Conservation (phyloP, 2,888 invertebrate genomes). For the Drosophila diplacantha region DNA sequence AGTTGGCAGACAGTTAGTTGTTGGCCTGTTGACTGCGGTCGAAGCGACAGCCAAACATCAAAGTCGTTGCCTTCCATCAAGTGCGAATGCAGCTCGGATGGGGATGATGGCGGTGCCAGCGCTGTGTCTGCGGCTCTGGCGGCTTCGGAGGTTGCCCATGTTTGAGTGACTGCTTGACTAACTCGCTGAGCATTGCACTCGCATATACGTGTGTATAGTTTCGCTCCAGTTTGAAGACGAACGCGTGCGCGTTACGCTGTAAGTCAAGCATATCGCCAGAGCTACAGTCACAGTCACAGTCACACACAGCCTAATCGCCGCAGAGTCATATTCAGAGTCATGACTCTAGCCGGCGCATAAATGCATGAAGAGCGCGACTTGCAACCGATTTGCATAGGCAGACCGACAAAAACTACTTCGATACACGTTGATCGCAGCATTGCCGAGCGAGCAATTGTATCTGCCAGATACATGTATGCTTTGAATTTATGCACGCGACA, state of each 20-base stretch:
- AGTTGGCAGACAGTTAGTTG: constrained; percentile 19
- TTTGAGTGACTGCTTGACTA: constrained; percentile 59
- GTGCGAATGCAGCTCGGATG: constrained; percentile 39
- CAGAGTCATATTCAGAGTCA: constrained; percentile 30
- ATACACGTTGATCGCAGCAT: constrained; percentile 24
- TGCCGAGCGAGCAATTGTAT: constrained; percentile 17
- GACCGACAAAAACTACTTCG: constrained; percentile 24
- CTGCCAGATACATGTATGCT: constrained; percentile 36
- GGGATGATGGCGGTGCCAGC: constrained; percentile 12
- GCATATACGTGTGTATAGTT: background rate
- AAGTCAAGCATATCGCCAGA: constrained; percentile 31
- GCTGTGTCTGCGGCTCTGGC: constrained; percentile 26
- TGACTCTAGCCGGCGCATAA: constrained; percentile 47
- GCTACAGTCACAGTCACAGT: constrained; percentile 12
- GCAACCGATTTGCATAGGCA: constrained; percentile 57
- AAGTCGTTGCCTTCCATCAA: constrained; percentile 21
- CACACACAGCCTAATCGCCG: constrained; percentile 12
- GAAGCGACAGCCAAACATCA: constrained; percentile 35
- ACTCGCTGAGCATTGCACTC: constrained; percentile 39
- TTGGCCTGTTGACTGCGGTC: constrained; percentile 39
- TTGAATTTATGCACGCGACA: constrained; percentile 50
- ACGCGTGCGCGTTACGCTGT: constrained; percentile 46
- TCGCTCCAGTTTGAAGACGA: constrained; percentile 22
- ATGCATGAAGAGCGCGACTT: constrained; percentile 59
- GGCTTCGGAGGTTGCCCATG: constrained; percentile 28